These are phyloP conservation scores for Lerema accius DNA, from an alignment of 1,140 invertebrate species.

Conservation along the genomic window DNA sequence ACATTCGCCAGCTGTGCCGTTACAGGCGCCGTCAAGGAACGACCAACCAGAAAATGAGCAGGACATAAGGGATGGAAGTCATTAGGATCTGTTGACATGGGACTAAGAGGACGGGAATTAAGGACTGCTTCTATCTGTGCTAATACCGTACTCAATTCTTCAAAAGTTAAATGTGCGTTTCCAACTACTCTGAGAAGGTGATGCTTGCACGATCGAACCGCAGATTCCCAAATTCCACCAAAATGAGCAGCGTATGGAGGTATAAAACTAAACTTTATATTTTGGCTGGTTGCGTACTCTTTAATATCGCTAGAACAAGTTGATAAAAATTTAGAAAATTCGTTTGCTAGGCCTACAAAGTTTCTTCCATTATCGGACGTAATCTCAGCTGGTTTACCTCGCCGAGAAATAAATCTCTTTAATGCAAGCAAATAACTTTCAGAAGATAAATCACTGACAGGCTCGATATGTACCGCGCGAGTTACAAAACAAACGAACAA, in stretches of 20 bases:
- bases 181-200: background rate
- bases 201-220: slow-evolving; percentile 4
- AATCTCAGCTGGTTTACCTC: slow-evolving; percentile 26
- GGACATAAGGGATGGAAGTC: background rate
- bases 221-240: slow-evolving; percentile 1
- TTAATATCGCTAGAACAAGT: slow-evolving; percentile 13
- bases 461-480: slow-evolving; percentile 10
- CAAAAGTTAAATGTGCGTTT: background rate
- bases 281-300: slow-evolving; percentile 27
- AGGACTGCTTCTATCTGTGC: slow-evolving; percentile 3
- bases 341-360: slow-evolving; percentile 17
- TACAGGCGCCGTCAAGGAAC: background rate
- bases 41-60: slow-evolving; percentile 1
- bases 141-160: slow-evolving; percentile 2
- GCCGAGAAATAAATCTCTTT: slow-evolving; percentile 18
- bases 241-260: slow-evolving; percentile 20
- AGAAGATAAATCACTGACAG: slow-evolving; percentile 15
- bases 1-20: background rate
- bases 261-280: slow-evolving; percentile 28
- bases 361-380: slow-evolving; percentile 18
- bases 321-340: slow-evolving; percentile 14
- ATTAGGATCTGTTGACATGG: slow-evolving; percentile 1
- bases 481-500: slow-evolving; percentile 23
- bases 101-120: slow-evolving; percentile 1
- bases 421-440: slow-evolving; percentile 18